Conservation (phyloP, 2,888 invertebrate genomes). For the Drosophila conformis region DNA sequence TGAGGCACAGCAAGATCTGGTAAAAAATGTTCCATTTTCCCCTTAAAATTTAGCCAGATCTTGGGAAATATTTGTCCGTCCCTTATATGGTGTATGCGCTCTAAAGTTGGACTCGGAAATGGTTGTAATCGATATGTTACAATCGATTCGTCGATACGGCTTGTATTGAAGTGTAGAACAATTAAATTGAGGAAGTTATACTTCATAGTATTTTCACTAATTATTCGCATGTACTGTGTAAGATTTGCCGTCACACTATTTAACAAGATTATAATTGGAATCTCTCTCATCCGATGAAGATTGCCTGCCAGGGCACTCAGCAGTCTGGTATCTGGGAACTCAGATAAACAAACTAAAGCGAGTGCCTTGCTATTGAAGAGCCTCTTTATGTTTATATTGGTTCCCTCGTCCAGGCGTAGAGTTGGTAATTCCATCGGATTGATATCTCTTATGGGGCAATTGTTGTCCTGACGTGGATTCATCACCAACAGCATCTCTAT, state of each 20-base stretch:
- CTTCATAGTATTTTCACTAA: neutral
- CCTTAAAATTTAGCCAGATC: slow-evolving; percentile 1
- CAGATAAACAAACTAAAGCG: slow-evolving; percentile 32
- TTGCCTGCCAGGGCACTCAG: slow-evolving; percentile 20
- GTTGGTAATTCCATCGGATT: slow-evolving; percentile 1
- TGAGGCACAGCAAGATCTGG: slow-evolving; percentile 2
- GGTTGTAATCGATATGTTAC: slow-evolving; percentile 25
- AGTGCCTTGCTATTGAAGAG: slow-evolving; percentile 12
- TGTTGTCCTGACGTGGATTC: neutral
- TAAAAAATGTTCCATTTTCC: neutral
- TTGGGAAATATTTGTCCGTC: neutral
- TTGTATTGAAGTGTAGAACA: slow-evolving; percentile 2
- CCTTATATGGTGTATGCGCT: neutral
- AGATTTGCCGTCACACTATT: neutral
- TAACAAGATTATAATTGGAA: slow-evolving; percentile 33
- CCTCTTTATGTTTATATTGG: neutral
- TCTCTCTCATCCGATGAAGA: slow-evolving; percentile 28
- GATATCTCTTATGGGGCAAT: slow-evolving; percentile 17
- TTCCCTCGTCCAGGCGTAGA: slow-evolving; percentile 1
- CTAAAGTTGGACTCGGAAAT: slow-evolving; percentile 24
- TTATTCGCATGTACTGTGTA: neutral
- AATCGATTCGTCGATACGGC: neutral
- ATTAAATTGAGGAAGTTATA: slow-evolving; percentile 26
- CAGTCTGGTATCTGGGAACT: slow-evolving; percentile 4
- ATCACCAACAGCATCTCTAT: slow-evolving; percentile 20